Base-by-base conservation (phyloP, 1,140 invertebrate species). In the Polypedilum pembai region DNA sequence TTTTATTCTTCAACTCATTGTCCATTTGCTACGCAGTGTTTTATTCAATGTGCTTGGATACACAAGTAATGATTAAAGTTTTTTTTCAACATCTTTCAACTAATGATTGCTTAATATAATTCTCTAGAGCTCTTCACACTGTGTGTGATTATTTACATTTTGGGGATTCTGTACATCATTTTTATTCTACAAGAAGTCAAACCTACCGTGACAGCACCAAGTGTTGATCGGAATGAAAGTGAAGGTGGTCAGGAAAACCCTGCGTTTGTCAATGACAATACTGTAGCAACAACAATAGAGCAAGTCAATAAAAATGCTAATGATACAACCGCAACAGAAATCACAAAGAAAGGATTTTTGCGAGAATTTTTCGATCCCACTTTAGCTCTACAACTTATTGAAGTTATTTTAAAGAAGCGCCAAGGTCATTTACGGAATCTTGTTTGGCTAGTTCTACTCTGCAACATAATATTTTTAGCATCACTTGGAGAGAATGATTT, bases 351-450 rank as follows among this genome's bases (percentile, higher is more conserved):
- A 8, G 79, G 79, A 5, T 74, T 78, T 1, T 41, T 78, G 0
- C 73, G 75, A 17, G 80, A 82, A 74, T 80, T 82, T 10, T 82
- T 82, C 24, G 81, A 82, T 77, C 81, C 80, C 3, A 80, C 79
- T 1, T 74, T 82, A 10, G 80, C 80, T 7, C 33, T 79, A 45
- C 80, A 80, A 63, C 80, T 79, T 76, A 73, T 82, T 3, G 76
- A 77, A 0, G 80, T 82, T 33, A 78, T 81, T 0, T 24, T 81
- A 18, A 63, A 78, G 12, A 80, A 82, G 73, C 77, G 82, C 20
- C 75, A 78, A 21, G 80, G 81, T 41, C 78, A 80, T 40, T 79
- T 80, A 8, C 78, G 80, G n/a, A 41, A 18, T 45, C 8, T 73
- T 1, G 7, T 75, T 24, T 45, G n/a, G 18, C 40, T 73, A 74